Evolutionary conservation across 1,140 invertebrate species (phyloP), one percentile per base, ranked within the genome.

Genomic region (Drosophila tropicalis): DNA sequence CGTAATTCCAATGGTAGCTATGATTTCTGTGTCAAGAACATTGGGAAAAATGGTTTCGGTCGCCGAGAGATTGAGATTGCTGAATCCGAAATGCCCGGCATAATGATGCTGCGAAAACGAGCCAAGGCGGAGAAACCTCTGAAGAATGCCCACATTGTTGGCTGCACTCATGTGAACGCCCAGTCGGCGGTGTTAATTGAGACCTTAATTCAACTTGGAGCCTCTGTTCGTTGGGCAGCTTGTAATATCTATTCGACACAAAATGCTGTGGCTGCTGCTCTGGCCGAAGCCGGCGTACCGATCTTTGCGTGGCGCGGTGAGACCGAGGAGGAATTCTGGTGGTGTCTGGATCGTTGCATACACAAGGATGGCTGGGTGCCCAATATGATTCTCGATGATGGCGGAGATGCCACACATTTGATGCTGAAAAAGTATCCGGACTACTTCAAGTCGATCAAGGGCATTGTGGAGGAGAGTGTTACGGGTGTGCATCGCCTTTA

Each of bases 41-140:
- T 99, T 55, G 95, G 96, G 55, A 97, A 98, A 89, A 95, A 97
- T 82, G 96, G 96, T 0, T 99, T 98, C 93, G 90, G 90, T 1
- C 70, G 90, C 1, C 67, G 89, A 97, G 98, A 99, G 94, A 99
- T 99, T 78, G 98, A 99, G 93, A 99, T 99, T 75, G 98, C 98
- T 1, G 98, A 99, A 90, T 98, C 99, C 95, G 98, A 99, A 94
- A 99, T 99, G 98, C 98, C 98, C 0, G 98, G 98, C 1, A 97
- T 99, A 64, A 97, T 99, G 95, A 97, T 98, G 0, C 91, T 99
- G 66, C 94, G 98, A 19, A 97, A 97, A 89, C 93, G 98, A 62
- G 98, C 98, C 2, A 94, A 95, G 32, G 97, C 97, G 32, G 98
- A 99, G 90, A 98, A 98, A 93, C 98, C 98, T 0, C 91, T 99